phyloP scores from a whole-genome alignment of 2,797 vertebrate species.

The Muraenolepis orangiensis region DNA sequence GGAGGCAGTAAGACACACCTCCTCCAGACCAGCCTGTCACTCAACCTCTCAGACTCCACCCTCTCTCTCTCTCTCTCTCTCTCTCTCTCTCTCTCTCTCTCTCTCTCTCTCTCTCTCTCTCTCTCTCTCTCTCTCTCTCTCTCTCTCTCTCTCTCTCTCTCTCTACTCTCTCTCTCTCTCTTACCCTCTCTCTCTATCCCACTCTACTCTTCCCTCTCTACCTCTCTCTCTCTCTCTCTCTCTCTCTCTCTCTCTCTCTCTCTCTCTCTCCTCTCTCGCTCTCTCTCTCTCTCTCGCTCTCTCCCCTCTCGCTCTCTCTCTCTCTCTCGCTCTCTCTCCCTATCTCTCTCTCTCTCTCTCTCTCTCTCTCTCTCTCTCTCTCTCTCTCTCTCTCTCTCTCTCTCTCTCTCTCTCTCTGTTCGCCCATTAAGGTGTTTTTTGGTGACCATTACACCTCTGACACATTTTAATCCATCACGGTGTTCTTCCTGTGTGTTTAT shows the following conservation, averaged over 20 bases:
- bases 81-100: background rate
- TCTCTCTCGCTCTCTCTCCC: too few species aligned
- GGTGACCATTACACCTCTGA: background rate
- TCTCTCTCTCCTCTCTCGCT: too few species aligned
- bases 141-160: background rate
- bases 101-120: too few species aligned
- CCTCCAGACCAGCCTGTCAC: too few species aligned
- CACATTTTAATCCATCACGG: background rate
- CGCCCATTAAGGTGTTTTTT: background rate
- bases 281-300: too few species aligned
- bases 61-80: background rate
- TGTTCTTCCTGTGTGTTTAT: background rate
- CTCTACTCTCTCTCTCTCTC: background rate
- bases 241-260: background rate
- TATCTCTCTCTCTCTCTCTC: background rate
- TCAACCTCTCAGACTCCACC: too few species aligned
- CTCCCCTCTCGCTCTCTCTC: background rate
- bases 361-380: too few species aligned
- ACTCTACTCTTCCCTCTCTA: too few species aligned
- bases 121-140: background rate
- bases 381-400: background rate
- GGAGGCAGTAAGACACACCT: too few species aligned
- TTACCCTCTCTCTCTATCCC: too few species aligned
- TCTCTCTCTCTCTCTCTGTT: background rate
- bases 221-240: too few species aligned